A percentile compares a stretch with the other conserved stretches of the same genome.
phyloP scores from a whole-genome alignment of 2,113 vertebrate genomes.

The Toxostoma redivivum region DNA sequence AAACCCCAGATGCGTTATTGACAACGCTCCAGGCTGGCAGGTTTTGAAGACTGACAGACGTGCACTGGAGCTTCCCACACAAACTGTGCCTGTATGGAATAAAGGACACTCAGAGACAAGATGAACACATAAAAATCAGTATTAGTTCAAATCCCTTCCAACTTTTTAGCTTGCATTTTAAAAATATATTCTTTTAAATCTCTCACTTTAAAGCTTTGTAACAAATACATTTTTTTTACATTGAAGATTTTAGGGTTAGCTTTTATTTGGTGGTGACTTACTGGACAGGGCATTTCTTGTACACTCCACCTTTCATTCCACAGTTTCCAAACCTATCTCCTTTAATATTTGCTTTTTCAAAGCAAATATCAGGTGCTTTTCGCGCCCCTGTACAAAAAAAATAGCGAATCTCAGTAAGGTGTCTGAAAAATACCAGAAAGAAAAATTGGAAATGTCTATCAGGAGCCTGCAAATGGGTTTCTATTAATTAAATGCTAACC shows the following conservation, averaged over 20 bases:
- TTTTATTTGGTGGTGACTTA: slow-evolving; percentile 67
- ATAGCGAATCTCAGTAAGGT: background rate
- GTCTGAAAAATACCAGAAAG: background rate
- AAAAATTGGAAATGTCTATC: background rate
- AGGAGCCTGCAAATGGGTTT: background rate
- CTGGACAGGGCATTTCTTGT: slow-evolving; percentile 69
- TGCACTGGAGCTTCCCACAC: slow-evolving; percentile 89
- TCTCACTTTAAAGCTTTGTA: background rate
- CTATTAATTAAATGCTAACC: background rate
- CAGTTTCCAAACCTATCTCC: slow-evolving; percentile 86
- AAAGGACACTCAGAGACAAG: background rate
- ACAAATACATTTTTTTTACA: background rate
- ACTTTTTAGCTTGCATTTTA: background rate
- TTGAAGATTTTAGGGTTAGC: background rate
- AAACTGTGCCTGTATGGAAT: slow-evolving; percentile 69
- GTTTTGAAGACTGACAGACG: slow-evolving; percentile 40
- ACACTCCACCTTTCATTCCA: slow-evolving; percentile 17
- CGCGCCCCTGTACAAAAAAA: slow-evolving; percentile 63
- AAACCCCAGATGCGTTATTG: background rate
- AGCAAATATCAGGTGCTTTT: slow-evolving; percentile 81
- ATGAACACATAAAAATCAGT: background rate
- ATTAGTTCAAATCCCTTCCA: background rate
- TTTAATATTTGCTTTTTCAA: slow-evolving; percentile 64
- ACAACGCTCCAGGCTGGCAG: slow-evolving; percentile 21
- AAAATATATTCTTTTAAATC: background rate